Evolutionary conservation across 2,888 invertebrate species (phyloP), one percentile per base, ranked within the genome.

Genomic region (Eupsilia transversa): DNA sequence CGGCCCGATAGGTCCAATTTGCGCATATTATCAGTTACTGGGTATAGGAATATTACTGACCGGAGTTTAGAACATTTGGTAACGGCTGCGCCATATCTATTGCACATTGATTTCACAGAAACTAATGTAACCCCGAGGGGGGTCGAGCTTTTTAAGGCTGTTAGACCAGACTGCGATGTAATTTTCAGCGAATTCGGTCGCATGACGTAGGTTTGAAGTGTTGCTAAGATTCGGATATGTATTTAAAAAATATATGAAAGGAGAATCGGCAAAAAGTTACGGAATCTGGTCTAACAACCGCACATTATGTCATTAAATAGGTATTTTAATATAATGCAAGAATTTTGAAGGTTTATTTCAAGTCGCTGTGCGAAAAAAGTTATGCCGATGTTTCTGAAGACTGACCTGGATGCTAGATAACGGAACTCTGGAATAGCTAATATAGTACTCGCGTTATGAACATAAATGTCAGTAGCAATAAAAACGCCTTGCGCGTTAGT

Each of bases 11-110:
- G 96, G 74, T 97, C 97, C 2, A 95, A 92, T 30, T 89, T 97
- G 0, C 94, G 96, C 67, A 92, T 96, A 0, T 88, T 97, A 0
- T 95, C 96, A 5, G 93, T 97, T 9, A 97, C 97, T 1, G 97
- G 97, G 7, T 98, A 97, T 87, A 94, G 96, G 9, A 94, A 95
- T 72, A 97, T 98, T 0, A 97, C 98, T 0, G 97, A 98, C 87
- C 92, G 95, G 10, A 97, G 97, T 63, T 89, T 98, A 30, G 91
- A 93, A 23, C 97, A 98, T 89, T 91, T 98, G 67, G 97, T 97
- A 0, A 96, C 96, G 0, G 97, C 97, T 0, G 97, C 97, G 0
- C 97, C 97, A 0, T 91, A 95, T 72, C 90, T 98, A 23, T 90
- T 94, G 12, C 93, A 93, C 38, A 90, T 98, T 0, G 98, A 98